phyloP scores from a whole-genome alignment of 2,113 vertebrate genomes.

The Seriola aureovittata region DNA sequence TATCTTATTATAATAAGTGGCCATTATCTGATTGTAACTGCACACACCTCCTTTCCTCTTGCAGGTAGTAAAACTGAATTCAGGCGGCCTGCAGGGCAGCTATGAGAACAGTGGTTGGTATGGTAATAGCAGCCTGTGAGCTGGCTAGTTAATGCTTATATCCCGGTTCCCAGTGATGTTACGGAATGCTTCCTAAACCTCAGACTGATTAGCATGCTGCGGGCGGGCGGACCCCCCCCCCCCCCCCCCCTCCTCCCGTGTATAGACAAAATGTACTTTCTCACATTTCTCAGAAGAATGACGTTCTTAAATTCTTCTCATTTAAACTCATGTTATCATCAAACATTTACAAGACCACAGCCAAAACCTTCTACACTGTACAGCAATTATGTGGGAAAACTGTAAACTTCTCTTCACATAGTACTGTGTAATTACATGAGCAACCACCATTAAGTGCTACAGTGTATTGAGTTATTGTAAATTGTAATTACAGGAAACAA shows the following conservation, averaged over 20 bases:
- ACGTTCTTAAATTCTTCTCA: not conserved
- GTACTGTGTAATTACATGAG: not conserved
- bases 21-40: not conserved
- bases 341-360: not conserved
- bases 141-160: no score
- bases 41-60: not conserved
- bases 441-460: not conserved
- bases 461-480: not conserved
- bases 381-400: not conserved
- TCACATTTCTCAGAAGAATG: not conserved
- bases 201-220: no score
- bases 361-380: not conserved
- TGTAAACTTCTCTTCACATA: not conserved
- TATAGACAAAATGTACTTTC: not conserved
- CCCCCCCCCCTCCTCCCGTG: no score
- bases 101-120: constrained; percentile 36
- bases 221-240: no score
- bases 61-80: not conserved
- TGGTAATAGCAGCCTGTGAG: constrained; percentile 1
- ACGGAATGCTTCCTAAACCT: no score
- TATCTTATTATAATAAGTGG: not conserved
- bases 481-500: not conserved
- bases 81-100: constrained; percentile 18
- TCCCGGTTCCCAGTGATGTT: no score
- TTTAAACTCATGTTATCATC: not conserved